Evolutionary conservation across 2,113 vertebrate genomes (phyloP), one percentile per base, ranked within the genome.

Genomic region (Apodemus speciosus): DNA sequence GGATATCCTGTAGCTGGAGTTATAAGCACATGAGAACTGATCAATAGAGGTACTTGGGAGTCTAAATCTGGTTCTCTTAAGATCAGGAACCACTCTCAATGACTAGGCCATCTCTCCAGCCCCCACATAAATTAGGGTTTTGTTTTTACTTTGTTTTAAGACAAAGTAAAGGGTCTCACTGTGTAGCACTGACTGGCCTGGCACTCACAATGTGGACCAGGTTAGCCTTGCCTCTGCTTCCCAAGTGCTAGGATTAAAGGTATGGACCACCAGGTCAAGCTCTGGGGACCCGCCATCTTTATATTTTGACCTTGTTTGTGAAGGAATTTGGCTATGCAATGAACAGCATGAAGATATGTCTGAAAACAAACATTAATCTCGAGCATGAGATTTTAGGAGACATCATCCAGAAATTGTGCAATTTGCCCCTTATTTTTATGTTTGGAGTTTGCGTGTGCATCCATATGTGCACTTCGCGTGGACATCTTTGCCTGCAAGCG

Each of bases 301-400:
- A 53, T 16, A 58, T 6, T 49, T 1, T 1, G 51, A 18, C 21
- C 15, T 83, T 90, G 27, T 49, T 89, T 83, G 56, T 85, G 68
- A 81, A 64, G 30, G 35, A 16, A 69, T 75, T 73, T 38, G 60
- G 6, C n/a, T 86, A 64, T 51, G 23, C 27, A 75, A 6, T 46
- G 72, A 32, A 60, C 6, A 85, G 21, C 8, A 58, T 15, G 32
- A 95, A 83, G 43, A 32, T 9, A 30, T 66, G 20, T 71, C 5
- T 85, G 30, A 56, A 88, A 89, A 66, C 23, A 95, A 60, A 89
- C 2, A 35, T 73, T 72, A 91, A 53, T 21, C 76, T 15, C 71
- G 79, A 88, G 25, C 30, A n/a, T 58, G 46, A 62, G 21, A 85
- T 89, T 88, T 94, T 91, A 80, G 56, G 18, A 71, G 92, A 79